Base-by-base conservation (phyloP, 2,113 vertebrate genomes). In the Ctenodactylus gundi region DNA sequence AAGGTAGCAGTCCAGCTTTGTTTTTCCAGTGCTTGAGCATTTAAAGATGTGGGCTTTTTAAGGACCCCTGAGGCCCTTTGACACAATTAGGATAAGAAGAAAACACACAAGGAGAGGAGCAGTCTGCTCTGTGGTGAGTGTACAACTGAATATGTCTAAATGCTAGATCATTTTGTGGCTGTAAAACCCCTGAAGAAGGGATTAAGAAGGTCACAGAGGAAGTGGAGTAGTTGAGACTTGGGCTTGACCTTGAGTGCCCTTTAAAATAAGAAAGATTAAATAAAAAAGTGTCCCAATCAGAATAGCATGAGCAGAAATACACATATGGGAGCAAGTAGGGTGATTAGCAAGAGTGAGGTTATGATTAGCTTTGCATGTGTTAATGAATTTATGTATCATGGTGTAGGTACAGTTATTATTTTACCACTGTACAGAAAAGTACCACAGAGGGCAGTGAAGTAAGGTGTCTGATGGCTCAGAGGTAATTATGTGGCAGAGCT, bases 191-290 rank as follows among this genome's bases (percentile, higher is more conserved):
- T 9, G 9, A 21, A n/a, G 62, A 17, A 18, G 15, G 39, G 68
- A 4, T 70, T 60, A 85, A 80, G 29, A 9, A 77, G 20, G 15
- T 85, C 80, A 51, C 31, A 55, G 21, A 82, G 80, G 41, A 46
- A 57, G 51, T 76, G 14, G 39, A 72, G 17, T 60, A 46, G 46
- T 21, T 88, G 57, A 78, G 51, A 64, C 51, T n/a, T 84, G 70
- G 39, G 20, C 55, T 88, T 87, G 85, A 6, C 34, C 57, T 58
- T 55, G 70, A 90, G 58, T 77, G 60, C 72, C 49, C 20, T 62
- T 64, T 80, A 85, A 46, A 18, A 29, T 92, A 60, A 39, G 31
- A 60, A 80, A 85, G 12, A n/a, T n/a, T n/a, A n/a, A 31, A 49
- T 44, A 49, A 53, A 67, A 31, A 73, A 46, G 49, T 41, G 39